phyloP scores from a whole-genome alignment of 2,113 vertebrate genomes.

The Orycteropus afer region DNA sequence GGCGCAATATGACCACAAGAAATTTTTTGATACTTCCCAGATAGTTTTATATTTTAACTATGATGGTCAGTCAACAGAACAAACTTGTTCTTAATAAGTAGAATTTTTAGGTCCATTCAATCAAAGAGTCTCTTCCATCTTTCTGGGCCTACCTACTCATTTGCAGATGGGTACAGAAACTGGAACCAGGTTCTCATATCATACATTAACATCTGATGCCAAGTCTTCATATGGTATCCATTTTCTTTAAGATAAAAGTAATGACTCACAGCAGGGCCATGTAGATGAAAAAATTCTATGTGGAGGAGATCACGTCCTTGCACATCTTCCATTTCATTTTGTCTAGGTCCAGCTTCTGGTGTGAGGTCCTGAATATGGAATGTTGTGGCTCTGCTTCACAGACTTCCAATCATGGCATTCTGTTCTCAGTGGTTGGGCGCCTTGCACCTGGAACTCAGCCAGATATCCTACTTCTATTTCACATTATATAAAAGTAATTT shows the following conservation, averaged over 20 bases:
- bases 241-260: constrained; percentile 93
- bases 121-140: neutral
- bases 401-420: no score
- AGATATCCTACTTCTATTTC: no score
- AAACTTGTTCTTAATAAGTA: neutral
- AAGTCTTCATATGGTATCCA: constrained; percentile 92
- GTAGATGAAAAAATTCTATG: constrained; percentile 93
- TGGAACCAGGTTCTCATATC: neutral
- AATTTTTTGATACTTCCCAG: neutral
- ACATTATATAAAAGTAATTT: no score
- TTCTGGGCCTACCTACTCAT: neutral
- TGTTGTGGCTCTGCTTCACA: no score
- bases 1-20: neutral
- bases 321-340: constrained; percentile 93
- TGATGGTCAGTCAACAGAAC: neutral
- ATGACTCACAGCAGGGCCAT: constrained; percentile 91
- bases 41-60: neutral
- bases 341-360: constrained; percentile 93
- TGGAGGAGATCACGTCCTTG: constrained; percentile 89
- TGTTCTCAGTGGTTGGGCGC: no score
- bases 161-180: constrained; percentile 25
- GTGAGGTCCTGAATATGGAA: constrained; percentile 92
- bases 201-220: neutral
- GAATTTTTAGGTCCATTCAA: neutral
- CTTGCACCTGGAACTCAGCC: no score